Base-by-base conservation (phyloP, 1,140 invertebrate species). In the Neotoxoptera formosana region DNA sequence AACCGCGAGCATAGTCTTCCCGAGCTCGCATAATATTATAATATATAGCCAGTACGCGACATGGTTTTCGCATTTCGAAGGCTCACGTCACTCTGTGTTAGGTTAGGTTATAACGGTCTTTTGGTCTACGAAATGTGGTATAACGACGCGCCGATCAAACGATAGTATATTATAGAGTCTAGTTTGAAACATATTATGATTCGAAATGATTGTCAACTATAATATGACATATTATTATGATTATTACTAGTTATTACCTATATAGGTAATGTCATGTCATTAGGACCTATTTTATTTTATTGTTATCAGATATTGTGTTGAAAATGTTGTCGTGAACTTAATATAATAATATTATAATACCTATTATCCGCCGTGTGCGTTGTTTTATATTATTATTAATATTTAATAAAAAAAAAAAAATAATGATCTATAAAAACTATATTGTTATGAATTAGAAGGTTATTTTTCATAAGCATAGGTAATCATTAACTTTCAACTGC, bases 401-500 rank as follows among this genome's bases (percentile, higher is more conserved):
- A n/a, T 51, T 51, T 41, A 41, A 41, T 41, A 41, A 41, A 51
- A 51, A 17, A 51, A 51, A 53, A 51, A 30, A 76, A 76, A 76
- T 76, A 76, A 34, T 76, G 60, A n/a, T 76, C 60, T 76, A 76
- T n/a, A 76, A 83, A 81, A 83, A 67, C 2, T 67, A 83, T 23
- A 36, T 34, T 83, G 34, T 84, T 41, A 6, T 45, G 36, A 84
- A 41, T 23, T 83, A 36, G 34, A 41, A 41, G 84, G 84, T 45
- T n/a, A 36, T 25, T 89, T 53, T 36, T 89, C 48, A 34, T 20
- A 89, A 51, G 41, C 21, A 41, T 89, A 41, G 41, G 41, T 41
- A 25, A 89, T 48, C 48, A 23, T n/a, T 30, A n/a, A 45, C 56
- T 90, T 90, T 90, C 56, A 45, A 89, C n/a, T n/a, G n/a, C 53